Evolutionary conservation across 2,888 invertebrate species (phyloP).

Genomic region (Epinotia ramella): DNA sequence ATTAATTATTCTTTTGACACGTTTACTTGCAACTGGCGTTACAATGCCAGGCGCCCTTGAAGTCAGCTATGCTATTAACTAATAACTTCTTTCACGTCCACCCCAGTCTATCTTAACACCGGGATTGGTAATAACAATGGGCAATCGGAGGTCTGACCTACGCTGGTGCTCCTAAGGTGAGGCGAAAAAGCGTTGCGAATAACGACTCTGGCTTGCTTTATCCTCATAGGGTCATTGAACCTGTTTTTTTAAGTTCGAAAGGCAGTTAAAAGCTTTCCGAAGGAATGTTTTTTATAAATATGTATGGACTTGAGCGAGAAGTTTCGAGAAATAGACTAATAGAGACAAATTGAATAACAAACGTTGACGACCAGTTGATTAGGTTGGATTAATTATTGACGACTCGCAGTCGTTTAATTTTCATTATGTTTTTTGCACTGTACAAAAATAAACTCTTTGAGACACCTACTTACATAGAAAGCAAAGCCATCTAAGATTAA

Average conservation of each 20-base stretch:
- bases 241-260: slow-evolving; percentile 31
- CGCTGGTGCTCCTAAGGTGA: not conserved
- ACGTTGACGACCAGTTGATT: slow-evolving; percentile 19
- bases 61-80: slow-evolving; percentile 1
- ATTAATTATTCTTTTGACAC: slow-evolving; percentile 20
- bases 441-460: not conserved
- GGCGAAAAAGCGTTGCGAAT: not conserved
- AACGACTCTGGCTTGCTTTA: slow-evolving; percentile 19
- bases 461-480: not conserved
- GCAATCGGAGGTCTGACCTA: too few species aligned
- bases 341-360: slow-evolving; percentile 17
- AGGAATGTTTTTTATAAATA: not conserved
- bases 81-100: not conserved
- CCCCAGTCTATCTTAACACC: too few species aligned
- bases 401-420: not conserved
- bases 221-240: slow-evolving; percentile 35
- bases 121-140: too few species aligned
- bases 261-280: slow-evolving; percentile 11
- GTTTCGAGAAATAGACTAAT: slow-evolving; percentile 19
- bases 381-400: slow-evolving; percentile 10
- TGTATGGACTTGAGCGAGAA: not conserved
- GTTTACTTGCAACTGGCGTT: slow-evolving; percentile 22
- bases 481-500: not conserved
- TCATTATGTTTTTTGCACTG: not conserved
- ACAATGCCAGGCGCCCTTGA: slow-evolving; percentile 36